Evolutionary conservation across 2,113 vertebrate genomes (phyloP).

Genomic region (Bagarius yarrelli): DNA sequence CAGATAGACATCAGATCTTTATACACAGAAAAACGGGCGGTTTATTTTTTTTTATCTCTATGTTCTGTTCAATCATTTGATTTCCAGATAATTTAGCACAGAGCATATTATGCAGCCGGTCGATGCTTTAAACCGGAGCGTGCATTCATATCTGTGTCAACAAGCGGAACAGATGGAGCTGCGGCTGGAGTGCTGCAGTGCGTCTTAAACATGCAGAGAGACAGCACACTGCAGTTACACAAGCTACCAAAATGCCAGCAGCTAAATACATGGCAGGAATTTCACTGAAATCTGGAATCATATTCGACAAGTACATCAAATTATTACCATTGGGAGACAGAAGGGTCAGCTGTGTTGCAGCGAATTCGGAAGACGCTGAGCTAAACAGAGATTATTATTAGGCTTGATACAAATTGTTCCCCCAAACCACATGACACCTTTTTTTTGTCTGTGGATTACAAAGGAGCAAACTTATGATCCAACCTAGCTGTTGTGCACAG

Average conservation of each 20-base stretch:
- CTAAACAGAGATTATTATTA: not conserved
- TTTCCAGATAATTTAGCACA: not conserved
- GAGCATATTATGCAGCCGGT: not conserved
- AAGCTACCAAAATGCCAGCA: not conserved
- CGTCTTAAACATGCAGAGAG: conserved; percentile 25
- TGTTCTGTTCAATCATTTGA: too few species aligned
- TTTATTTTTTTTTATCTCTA: too few species aligned
- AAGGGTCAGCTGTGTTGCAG: not conserved
- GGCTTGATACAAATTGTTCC: not conserved
- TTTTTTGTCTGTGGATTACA: not conserved
- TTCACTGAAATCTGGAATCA: not conserved
- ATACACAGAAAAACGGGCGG: not conserved
- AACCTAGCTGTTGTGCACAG: not conserved
- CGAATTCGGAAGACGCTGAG: not conserved
- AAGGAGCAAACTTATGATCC: not conserved
- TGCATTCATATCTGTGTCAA: not conserved
- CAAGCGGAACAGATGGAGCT: conserved; percentile 5
- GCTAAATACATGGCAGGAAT: not conserved
- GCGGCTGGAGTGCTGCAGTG: conserved; percentile 27
- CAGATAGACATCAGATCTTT: not conserved
- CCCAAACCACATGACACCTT: not conserved
- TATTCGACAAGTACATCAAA: not conserved
- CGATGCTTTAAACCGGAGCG: not conserved
- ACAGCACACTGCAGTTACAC: conserved; percentile 35
- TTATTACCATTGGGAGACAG: not conserved